phyloP scores from a whole-genome alignment of 2,888 invertebrate species.

The Drosophila antonietae region DNA sequence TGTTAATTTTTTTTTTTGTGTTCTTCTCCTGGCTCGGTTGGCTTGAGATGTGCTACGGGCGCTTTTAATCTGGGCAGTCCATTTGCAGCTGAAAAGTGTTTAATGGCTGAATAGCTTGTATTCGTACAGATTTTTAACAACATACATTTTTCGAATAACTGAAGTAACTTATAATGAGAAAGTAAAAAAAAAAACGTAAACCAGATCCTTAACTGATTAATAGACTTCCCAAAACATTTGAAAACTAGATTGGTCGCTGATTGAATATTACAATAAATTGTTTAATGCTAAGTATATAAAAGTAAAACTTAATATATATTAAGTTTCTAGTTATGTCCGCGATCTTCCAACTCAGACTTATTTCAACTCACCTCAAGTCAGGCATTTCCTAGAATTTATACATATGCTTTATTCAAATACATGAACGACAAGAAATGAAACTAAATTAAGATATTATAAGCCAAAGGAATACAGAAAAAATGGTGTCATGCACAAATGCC shows the following conservation, averaged over 20 bases:
- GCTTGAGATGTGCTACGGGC: slow-evolving; percentile 17
- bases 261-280: neutral
- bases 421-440: no score
- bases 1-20: neutral
- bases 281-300: no score
- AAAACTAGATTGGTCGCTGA: neutral
- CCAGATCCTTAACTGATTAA: neutral
- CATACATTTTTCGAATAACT: neutral
- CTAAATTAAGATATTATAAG: no score
- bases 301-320: no score
- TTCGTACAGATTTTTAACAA: slow-evolving; percentile 2
- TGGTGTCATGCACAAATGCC: no score
- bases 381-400: no score
- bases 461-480: no score
- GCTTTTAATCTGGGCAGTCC: neutral
- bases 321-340: no score
- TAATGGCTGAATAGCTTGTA: neutral
- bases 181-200: neutral
- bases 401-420: no score
- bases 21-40: slow-evolving; percentile 9
- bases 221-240: no score
- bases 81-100: slow-evolving; percentile 10
- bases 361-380: no score
- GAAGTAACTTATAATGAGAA: neutral
- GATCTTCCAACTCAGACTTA: neutral